Conservation (phyloP, 2,888 invertebrate genomes). For the Ophion ellenae region DNA sequence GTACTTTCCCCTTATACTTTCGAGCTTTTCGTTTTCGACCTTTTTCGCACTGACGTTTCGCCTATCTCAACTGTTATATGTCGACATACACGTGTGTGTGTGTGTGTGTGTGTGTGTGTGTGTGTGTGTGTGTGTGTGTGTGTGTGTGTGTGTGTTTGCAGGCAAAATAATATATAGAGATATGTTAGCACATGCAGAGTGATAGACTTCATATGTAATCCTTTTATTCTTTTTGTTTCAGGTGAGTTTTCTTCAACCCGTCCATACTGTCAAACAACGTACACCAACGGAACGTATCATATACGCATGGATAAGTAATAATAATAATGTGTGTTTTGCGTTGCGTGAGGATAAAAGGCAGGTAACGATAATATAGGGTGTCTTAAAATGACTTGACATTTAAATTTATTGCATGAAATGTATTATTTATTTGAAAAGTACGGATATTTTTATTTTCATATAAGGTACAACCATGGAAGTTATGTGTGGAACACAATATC, state of each 20-base stretch:
- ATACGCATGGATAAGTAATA: slow-evolving; percentile 27
- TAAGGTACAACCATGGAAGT: too few relatives aligned
- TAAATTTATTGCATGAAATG: too few relatives aligned
- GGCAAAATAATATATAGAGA: not conserved
- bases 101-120: not conserved
- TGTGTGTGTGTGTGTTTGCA: too few relatives aligned
- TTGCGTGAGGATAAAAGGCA: slow-evolving; percentile 9
- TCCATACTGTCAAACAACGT: slow-evolving; percentile 11
- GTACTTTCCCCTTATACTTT: slow-evolving; percentile 55
- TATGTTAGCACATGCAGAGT: not conserved
- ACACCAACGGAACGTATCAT: slow-evolving; percentile 11
- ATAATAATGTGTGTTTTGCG: not conserved
- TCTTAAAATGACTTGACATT: too few relatives aligned
- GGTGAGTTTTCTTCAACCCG: slow-evolving; percentile 65
- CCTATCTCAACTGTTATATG: slow-evolving; percentile 4
- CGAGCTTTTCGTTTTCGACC: slow-evolving; percentile 42
- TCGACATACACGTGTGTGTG: slow-evolving; percentile 1
- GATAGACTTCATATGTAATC: slow-evolving; percentile 42
- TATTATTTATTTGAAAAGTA: too few relatives aligned
- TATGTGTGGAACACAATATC: too few relatives aligned
- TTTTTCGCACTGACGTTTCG: slow-evolving; percentile 21
- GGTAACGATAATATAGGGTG: slow-evolving; percentile 16
- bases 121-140: slow-evolving; percentile 3
- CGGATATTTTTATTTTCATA: too few relatives aligned
- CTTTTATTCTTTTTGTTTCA: slow-evolving; percentile 64